These are phyloP conservation scores for Callospermophilus lateralis DNA, from an alignment of 2,113 vertebrate genomes.

Conservation along the genomic window DNA sequence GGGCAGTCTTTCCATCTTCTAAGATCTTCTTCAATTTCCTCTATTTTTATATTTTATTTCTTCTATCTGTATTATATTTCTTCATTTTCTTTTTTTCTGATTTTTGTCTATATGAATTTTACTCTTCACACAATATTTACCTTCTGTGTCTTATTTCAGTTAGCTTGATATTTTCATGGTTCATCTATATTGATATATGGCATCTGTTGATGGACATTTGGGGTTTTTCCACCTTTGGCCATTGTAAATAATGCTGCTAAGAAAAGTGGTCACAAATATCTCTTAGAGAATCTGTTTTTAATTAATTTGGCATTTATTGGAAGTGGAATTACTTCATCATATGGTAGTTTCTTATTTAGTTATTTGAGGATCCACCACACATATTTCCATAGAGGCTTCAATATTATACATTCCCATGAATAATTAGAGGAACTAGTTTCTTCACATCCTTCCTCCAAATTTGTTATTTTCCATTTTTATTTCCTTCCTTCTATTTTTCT, in stretches of 20 bases:
- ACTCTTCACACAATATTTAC: not conserved
- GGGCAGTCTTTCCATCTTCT: too few relatives aligned
- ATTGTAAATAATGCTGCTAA: not conserved
- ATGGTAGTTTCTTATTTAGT: not conserved
- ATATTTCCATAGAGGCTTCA: not conserved
- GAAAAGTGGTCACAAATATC: too few relatives aligned
- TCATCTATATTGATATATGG: accelerated
- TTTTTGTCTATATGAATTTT: not conserved
- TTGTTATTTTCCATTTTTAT: too few relatives aligned
- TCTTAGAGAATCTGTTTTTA: not conserved
- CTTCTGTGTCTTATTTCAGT: not conserved
- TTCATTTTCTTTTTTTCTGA: too few relatives aligned
- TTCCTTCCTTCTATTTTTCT: not conserved
- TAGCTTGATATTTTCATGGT: accelerated
- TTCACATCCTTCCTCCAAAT: not conserved
- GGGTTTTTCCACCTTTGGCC: not conserved
- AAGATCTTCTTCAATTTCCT: too few relatives aligned
- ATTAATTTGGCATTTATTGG: not conserved
- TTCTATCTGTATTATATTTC: too few relatives aligned
- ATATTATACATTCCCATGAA: not conserved
- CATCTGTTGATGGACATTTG: not conserved
- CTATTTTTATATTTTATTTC: too few relatives aligned
- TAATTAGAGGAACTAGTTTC: not conserved
- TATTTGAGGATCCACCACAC: too few relatives aligned
- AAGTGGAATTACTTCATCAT: too few relatives aligned